Percentiles rank a stretch among this genome's conserved stretches.
phyloP scores from a whole-genome alignment of 2,113 vertebrate genomes.

The Eretmochelys imbricata region DNA sequence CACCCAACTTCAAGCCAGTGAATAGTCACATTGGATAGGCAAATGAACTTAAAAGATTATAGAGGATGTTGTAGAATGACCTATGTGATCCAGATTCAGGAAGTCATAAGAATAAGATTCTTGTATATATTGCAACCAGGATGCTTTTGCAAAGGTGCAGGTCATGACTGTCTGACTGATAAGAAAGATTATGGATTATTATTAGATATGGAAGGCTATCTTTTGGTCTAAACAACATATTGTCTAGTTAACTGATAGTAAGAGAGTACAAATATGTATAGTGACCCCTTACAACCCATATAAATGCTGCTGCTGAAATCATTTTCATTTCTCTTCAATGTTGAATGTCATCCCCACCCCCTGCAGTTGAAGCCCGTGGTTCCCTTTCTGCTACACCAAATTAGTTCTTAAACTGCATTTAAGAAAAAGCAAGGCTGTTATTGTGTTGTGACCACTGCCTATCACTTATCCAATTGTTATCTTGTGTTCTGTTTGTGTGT shows the following conservation, averaged over 20 bases:
- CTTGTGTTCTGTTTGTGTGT: not conserved
- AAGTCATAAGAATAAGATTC: not conserved
- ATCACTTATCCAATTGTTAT: not conserved
- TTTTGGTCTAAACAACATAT: not conserved
- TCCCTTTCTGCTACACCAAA: not conserved
- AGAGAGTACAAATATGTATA: not conserved
- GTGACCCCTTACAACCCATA: not conserved
- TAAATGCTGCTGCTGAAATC: not conserved
- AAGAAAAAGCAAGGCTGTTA: not conserved
- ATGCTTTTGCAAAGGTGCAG: not conserved
- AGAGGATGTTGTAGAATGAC: not conserved
- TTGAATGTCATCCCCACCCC: not conserved
- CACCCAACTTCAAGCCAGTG: not conserved
- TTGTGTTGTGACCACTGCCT: not conserved
- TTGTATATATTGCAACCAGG: not conserved
- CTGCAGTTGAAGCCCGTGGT: not conserved
- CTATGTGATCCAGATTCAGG: not conserved
- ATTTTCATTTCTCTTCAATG: not conserved
- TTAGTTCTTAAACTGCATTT: not conserved
- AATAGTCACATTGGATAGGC: not conserved
- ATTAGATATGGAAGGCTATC: not conserved
- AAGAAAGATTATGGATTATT: not conserved
- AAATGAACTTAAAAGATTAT: too few relatives aligned
- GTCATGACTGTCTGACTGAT: not conserved
- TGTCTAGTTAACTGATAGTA: conserved; percentile 5